Evolutionary conservation across 1,140 invertebrate species (phyloP).

Genomic region (Lordiphosa clarofinis): DNA sequence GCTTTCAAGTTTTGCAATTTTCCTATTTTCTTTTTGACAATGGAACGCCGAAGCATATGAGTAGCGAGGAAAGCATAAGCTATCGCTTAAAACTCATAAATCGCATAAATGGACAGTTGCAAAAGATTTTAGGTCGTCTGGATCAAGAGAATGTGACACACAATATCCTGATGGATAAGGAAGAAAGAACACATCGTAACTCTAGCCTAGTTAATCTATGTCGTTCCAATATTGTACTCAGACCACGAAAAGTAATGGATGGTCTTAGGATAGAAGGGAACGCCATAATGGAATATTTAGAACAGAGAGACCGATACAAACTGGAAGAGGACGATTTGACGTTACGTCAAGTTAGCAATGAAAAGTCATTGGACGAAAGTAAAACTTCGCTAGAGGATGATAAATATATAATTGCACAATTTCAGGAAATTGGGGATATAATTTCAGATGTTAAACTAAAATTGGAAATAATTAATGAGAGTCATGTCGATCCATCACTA

Average conservation of each 20-base stretch:
- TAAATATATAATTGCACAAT: neutral
- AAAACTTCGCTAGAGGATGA: neutral
- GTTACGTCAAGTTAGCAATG: no score
- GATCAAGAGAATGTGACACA: neutral
- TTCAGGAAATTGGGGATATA: neutral
- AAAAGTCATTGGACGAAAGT: no score
- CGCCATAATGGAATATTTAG: no score
- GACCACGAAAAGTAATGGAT: no score
- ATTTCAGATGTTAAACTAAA: neutral
- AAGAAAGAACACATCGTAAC: neutral
- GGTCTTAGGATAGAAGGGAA: no score
- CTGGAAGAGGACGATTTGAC: no score
- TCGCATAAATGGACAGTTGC: conserved; percentile 2
- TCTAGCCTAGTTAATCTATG: no score
- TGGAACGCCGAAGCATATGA: neutral
- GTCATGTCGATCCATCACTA: no score
- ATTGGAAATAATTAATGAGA: neutral
- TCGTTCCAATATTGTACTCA: no score
- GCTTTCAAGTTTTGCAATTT: conserved; percentile 8
- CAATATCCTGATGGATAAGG: neutral
- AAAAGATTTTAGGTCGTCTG: neutral
- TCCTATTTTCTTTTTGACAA: conserved; percentile 22
- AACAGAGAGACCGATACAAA: no score
- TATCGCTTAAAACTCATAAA: conserved; percentile 7
- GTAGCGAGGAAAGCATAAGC: neutral